Conservation (phyloP, 2,797 vertebrate genomes). For the Clarias fuscus region DNA sequence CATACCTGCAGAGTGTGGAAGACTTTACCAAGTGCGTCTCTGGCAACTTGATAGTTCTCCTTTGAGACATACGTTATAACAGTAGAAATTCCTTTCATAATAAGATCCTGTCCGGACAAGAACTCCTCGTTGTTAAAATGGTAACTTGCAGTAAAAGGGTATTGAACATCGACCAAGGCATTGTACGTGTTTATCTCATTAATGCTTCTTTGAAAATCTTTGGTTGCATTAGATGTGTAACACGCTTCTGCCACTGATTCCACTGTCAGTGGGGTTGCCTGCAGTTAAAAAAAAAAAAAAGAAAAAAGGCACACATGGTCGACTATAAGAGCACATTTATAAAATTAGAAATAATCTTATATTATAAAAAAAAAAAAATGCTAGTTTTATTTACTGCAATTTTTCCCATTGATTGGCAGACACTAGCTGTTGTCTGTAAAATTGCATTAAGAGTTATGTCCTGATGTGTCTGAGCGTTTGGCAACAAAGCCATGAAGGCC, state of each 20-base stretch:
- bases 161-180: not conserved
- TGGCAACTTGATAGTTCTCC: constrained; percentile 60
- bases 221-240: constrained; percentile 26
- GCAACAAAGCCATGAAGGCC: constrained; percentile 13
- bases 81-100: constrained; percentile 34
- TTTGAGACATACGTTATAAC: constrained; percentile 56
- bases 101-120: constrained; percentile 20
- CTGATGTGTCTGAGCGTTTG: constrained; percentile 17
- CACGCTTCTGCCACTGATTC: constrained; percentile 41
- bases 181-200: constrained; percentile 4
- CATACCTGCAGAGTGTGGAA: constrained; percentile 73
- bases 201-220: constrained; percentile 42
- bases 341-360: not conserved
- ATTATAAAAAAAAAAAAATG: not conserved
- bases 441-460: constrained; percentile 46
- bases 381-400: not conserved
- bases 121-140: constrained; percentile 54
- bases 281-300: not conserved
- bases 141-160: not conserved
- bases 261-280: constrained; percentile 29
- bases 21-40: constrained; percentile 63
- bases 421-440: constrained; percentile 41
- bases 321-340: not conserved
- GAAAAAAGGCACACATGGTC: not conserved
- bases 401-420: constrained; percentile 37